These are phyloP conservation scores for Gobiocypris rarus DNA, from an alignment of 2,113 vertebrate species.

Conservation along the genomic window DNA sequence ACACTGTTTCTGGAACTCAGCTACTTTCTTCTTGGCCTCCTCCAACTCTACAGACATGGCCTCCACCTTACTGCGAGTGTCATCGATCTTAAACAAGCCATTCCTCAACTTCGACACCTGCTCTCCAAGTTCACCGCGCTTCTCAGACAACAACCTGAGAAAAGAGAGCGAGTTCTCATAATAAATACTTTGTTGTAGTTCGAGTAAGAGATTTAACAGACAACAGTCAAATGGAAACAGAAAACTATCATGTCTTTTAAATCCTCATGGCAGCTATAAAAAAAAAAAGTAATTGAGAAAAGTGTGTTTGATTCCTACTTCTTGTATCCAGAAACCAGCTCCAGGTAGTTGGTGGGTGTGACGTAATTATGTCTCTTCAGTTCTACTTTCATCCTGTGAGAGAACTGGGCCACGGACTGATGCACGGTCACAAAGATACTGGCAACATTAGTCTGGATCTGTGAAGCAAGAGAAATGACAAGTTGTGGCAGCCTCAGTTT, in stretches of 20 bases:
- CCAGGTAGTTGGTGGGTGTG: slow-evolving; percentile 90
- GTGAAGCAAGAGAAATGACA: slow-evolving; percentile 33
- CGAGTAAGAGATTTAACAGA: neutral
- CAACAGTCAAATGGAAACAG: slow-evolving; percentile 3
- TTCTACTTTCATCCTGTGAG: slow-evolving; percentile 84
- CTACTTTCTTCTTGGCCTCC: slow-evolving; percentile 83
- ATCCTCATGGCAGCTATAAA: neutral
- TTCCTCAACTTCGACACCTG: slow-evolving; percentile 84
- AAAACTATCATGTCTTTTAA: neutral
- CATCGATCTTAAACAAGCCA: slow-evolving; percentile 85
- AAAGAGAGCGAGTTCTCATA: neutral
- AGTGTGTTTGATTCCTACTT: slow-evolving; percentile 71
- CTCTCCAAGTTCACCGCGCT: slow-evolving; percentile 80
- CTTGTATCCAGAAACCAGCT: slow-evolving; percentile 90
- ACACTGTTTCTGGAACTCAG: slow-evolving; percentile 84
- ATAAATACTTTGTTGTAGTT: too few species aligned
- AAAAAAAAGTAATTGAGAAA: neutral
- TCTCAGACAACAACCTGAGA: slow-evolving; percentile 83
- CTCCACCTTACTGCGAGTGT: slow-evolving; percentile 84
- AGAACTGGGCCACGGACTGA: slow-evolving; percentile 82
- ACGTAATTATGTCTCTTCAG: slow-evolving; percentile 86
- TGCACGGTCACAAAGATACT: slow-evolving; percentile 86
- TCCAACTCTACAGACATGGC: slow-evolving; percentile 88
- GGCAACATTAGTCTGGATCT: slow-evolving; percentile 85
- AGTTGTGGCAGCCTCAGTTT: neutral